Base-by-base conservation (phyloP, 1,140 invertebrate species). In the Penaeus indicus region DNA sequence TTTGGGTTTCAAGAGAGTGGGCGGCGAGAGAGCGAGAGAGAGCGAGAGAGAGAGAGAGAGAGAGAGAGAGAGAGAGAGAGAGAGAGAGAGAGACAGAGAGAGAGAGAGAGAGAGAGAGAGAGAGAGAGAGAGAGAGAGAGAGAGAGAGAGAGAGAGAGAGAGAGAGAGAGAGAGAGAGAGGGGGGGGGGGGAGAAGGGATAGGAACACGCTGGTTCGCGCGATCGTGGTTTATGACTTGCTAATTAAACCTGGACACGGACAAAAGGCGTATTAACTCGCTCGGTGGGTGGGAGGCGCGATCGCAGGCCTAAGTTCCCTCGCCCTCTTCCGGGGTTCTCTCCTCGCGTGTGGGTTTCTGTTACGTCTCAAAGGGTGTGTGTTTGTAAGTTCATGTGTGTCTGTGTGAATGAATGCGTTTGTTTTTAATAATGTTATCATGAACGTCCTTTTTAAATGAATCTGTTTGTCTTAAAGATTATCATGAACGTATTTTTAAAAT, bases 151-250 rank as follows among this genome's bases (percentile, higher is more conserved):
- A 42, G 38, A 42, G 38, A 42, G 38, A 42, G 38, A 42, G 38
- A 42, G 38, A 42, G 38, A 42, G 38, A 42, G 38, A 54, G 54
- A 54, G 54, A 13, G 1, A 13, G 75, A 19, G 32, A 5, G 47
- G 10, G 21, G 47, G 22, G 1, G 3, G 80, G 21, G 80, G 42
- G 80, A 38, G 7, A 62, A 54, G 22, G 47, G 22, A 22, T 60
- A 64, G 72, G 47, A 47, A 32, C 63, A 69, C 21, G 78, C 79
- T 81, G 78, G 79, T 64, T 67, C 54, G 69, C 84, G 63, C 78
- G 67, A 84, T 84, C 61, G 87, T 88, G 81, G 87, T 88, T 84
- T 88, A 88, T 83, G 69, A 75, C 81, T 83, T 77, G 81, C 72
- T 88, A 84, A 88, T 88, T 88, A 88, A 88, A 84, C 27, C 54